Evolutionary conservation across 2,797 vertebrate genomes (phyloP), one percentile per base, ranked within the genome.

Genomic region (Liasis olivaceus): DNA sequence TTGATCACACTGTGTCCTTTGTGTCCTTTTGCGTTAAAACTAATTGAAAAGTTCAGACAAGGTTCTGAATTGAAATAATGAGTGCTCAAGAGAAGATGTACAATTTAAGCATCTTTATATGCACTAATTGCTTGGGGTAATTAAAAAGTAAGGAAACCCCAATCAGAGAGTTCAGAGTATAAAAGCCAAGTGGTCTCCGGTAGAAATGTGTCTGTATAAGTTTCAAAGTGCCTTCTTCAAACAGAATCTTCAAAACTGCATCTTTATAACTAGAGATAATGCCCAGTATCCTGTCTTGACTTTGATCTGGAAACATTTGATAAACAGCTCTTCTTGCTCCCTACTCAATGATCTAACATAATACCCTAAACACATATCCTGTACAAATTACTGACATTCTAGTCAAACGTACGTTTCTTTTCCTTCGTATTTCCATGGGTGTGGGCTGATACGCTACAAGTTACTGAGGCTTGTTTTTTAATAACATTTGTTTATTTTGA

Each of bases 401-500:
- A 81, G 0, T 90, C 69, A 0, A 5, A 36, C 26, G 13, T 0
- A 2, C 2, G 0, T 31, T 87, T 69, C 47, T 93, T 88, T 77
- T 4, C 86, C 77, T n/a, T 36, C 64, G 13, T 2, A 24, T 26
- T n/a, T 60, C 51, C 62, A 11, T 1, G 14, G 28, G 0, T 0
- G 0, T 26, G 15, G 36, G 1, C 12, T 59, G 2, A 51, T 31
- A 58, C n/a, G 89, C 36, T 62, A 5, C 31, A 15, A 9, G 51
- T 85, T 28, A 60, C 63, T 88, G 54, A 59, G 42, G 94, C 85
- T 94, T 66, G 86, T 77, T 92, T 42, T 93, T 64, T 15, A 92
- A 72, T 92, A 0, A 77, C 26, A 36, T 96, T 36, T 95, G 89
- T 64, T 95, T 98, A 90, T 96, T 96, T 95, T 97, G 1, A 97